These are phyloP conservation scores for Dicroscelio sp. DNA, from an alignment of 2,888 invertebrate species.

Conservation along the genomic window DNA sequence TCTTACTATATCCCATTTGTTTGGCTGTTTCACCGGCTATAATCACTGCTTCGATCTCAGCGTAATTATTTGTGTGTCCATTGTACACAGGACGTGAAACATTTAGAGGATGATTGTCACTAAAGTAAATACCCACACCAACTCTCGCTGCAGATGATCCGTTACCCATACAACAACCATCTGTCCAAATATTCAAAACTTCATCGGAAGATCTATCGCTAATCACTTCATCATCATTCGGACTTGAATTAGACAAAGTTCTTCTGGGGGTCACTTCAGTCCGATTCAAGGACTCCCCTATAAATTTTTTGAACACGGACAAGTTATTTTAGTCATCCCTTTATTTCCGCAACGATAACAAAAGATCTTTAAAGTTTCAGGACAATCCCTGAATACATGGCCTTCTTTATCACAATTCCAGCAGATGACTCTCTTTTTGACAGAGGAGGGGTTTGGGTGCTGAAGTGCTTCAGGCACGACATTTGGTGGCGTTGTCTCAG, in stretches of 20 bases:
- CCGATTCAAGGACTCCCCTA: neutral
- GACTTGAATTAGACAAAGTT: neutral
- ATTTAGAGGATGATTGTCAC: conserved; percentile 13
- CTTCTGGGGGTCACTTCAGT: neutral
- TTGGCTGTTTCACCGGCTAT: neutral
- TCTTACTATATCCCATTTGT: neutral
- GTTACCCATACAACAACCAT: conserved; percentile 26
- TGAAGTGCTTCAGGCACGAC: too few relatives aligned
- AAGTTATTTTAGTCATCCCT: neutral
- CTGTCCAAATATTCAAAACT: conserved; percentile 5
- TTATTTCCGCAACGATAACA: neutral
- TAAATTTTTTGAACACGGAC: neutral
- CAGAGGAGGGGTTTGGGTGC: too few relatives aligned
- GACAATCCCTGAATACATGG: neutral
- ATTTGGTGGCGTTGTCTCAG: neutral
- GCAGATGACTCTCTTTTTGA: neutral
- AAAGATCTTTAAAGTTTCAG: neutral
- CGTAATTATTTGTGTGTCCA: neutral
- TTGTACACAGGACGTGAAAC: neutral
- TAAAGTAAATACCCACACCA: neutral
- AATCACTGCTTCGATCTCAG: conserved; percentile 40
- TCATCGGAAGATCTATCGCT: neutral
- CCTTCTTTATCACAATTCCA: neutral
- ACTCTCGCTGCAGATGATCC: neutral
- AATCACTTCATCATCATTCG: neutral